Conservation (phyloP, 2,888 invertebrate species). For the Muscina levida region DNA sequence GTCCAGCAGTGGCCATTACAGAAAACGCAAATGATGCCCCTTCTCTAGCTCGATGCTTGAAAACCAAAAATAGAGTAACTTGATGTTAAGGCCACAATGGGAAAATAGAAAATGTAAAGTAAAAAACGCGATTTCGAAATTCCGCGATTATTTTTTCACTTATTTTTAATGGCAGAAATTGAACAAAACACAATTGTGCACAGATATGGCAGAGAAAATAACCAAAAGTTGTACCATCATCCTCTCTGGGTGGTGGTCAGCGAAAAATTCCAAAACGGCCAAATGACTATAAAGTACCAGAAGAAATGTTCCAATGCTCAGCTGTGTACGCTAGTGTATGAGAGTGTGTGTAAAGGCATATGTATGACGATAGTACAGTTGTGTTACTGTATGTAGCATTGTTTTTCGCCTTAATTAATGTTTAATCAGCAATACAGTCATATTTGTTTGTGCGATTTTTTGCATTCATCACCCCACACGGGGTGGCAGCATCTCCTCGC, state of each 20-base stretch:
- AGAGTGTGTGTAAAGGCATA: not conserved
- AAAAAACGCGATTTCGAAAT: slow-evolving; percentile 75
- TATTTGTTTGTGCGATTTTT: slow-evolving; percentile 32
- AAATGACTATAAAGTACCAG: slow-evolving; percentile 65
- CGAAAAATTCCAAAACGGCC: slow-evolving; percentile 8
- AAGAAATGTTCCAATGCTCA: slow-evolving; percentile 52
- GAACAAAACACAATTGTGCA: slow-evolving; percentile 36
- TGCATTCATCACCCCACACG: slow-evolving; percentile 39
- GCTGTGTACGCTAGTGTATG: slow-evolving; percentile 37
- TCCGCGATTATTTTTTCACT: slow-evolving; percentile 72
- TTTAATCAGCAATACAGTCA: slow-evolving; percentile 78
- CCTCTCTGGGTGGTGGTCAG: slow-evolving; percentile 21
- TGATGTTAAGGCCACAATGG: not conserved
- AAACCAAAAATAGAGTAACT: not conserved
- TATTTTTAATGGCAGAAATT: slow-evolving; percentile 27
- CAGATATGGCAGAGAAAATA: slow-evolving; percentile 46
- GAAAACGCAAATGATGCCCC: too few relatives aligned
- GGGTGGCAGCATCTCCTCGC: not conserved
- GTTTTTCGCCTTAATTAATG: slow-evolving; percentile 80
- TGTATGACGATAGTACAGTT: slow-evolving; percentile 52
- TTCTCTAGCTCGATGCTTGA: not conserved
- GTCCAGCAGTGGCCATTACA: too few relatives aligned
- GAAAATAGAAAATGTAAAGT: slow-evolving; percentile 53
- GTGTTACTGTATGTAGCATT: slow-evolving; percentile 70
- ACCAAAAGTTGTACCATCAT: slow-evolving; percentile 68